A percentile compares a stretch with the other conserved stretches of the same genome.
These are phyloP conservation scores for Rhynchotus rufescens DNA, from an alignment of 2,797 vertebrate genomes.

Conservation along the genomic window DNA sequence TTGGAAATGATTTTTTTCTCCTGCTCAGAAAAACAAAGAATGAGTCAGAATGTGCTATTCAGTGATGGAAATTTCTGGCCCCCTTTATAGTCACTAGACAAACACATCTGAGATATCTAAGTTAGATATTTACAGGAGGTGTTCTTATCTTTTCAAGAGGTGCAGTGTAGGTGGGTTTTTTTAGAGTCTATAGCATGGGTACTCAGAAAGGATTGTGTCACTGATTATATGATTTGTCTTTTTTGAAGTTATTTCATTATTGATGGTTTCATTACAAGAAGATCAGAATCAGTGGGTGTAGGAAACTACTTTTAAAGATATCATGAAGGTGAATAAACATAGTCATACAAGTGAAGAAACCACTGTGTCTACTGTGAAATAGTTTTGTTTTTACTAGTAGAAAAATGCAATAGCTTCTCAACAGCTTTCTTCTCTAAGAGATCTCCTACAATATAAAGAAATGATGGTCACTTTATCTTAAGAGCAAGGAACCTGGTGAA, in stretches of 20 bases:
- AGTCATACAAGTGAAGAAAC: not conserved
- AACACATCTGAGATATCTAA: not conserved
- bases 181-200: not conserved
- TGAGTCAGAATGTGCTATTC: not conserved
- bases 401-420: not conserved
- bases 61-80: not conserved
- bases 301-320: not conserved
- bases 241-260: not conserved
- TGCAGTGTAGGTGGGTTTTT: not conserved
- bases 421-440: not conserved
- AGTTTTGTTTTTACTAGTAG: not conserved
- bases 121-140: not conserved
- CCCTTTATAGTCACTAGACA: not conserved
- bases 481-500: slow-evolving; percentile 1
- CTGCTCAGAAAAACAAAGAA: not conserved
- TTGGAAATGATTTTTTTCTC: not conserved
- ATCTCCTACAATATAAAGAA: not conserved
- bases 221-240: not conserved
- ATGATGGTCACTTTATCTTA: fast-evolving
- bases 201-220: not conserved
- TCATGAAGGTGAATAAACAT: not conserved
- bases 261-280: not conserved
- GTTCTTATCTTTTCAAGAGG: not conserved
- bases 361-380: not conserved
- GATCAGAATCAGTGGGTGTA: not conserved